These are phyloP conservation scores for Ectemnius continuus DNA, from an alignment of 2,888 invertebrate genomes.

Conservation along the genomic window DNA sequence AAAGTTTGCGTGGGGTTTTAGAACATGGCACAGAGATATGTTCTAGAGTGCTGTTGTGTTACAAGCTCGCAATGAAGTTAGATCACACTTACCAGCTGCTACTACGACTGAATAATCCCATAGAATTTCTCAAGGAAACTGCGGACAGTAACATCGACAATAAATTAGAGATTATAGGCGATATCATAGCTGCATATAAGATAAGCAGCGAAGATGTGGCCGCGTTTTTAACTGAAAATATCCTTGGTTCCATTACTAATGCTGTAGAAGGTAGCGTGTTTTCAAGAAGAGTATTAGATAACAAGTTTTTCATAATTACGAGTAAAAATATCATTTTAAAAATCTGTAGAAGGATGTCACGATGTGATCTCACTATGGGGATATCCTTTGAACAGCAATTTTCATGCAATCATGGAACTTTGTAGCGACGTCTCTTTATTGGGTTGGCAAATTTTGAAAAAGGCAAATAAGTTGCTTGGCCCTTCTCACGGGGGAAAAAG, in stretches of 20 bases:
- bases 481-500: constrained; percentile 67
- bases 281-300: background rate
- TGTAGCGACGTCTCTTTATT: constrained; percentile 79
- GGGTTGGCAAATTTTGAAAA: constrained; percentile 79
- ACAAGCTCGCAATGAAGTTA: constrained; percentile 80
- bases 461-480: constrained; percentile 65
- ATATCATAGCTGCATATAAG: constrained; percentile 81
- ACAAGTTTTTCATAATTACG: background rate
- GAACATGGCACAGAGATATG: constrained; percentile 80
- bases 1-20: constrained; percentile 71
- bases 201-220: constrained; percentile 80
- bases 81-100: constrained; percentile 81
- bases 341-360: constrained; percentile 62
- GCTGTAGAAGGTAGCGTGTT: constrained; percentile 68
- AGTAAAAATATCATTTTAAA: constrained; percentile 6
- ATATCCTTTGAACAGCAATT: constrained; percentile 79
- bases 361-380: constrained; percentile 79
- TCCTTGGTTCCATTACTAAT: constrained; percentile 77
- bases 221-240: constrained; percentile 81
- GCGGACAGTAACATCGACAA: constrained; percentile 80
- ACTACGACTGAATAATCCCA: constrained; percentile 79
- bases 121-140: constrained; percentile 79
- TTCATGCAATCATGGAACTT: constrained; percentile 79
- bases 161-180: constrained; percentile 82
- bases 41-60: constrained; percentile 80